A percentile compares a stretch with the other conserved stretches of the same genome.
Conservation (phyloP, 2,888 invertebrate genomes). For the Eupithecia centaureata region DNA sequence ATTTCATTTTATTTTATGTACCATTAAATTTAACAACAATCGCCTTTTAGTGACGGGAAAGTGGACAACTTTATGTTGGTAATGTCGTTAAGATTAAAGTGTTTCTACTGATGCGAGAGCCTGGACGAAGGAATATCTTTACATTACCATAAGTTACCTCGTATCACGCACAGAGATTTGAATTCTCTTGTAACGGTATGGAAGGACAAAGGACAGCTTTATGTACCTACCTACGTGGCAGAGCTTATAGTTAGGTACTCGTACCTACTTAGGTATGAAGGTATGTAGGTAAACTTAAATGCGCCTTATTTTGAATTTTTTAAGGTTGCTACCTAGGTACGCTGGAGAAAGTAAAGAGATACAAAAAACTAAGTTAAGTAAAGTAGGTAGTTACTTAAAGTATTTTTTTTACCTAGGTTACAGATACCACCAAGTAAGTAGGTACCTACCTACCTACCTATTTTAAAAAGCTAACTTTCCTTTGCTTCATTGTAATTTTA, state of each 20-base stretch:
- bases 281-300: background rate
- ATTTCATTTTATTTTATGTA: conserved; percentile 74
- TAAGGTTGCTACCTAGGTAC: too few relatives aligned
- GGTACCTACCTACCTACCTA: too few relatives aligned
- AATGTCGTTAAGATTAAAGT: conserved; percentile 72
- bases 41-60: conserved; percentile 74
- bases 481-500: too few relatives aligned
- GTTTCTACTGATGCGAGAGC: conserved; percentile 50
- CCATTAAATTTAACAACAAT: conserved; percentile 82
- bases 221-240: background rate
- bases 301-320: background rate
- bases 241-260: background rate
- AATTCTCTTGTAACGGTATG: conserved; percentile 15
- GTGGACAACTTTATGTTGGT: conserved; percentile 78
- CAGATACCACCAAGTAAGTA: too few relatives aligned
- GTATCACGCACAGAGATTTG: conserved; percentile 44
- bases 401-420: too few relatives aligned
- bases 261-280: background rate
- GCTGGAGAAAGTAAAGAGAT: too few relatives aligned
- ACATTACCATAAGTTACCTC: conserved; percentile 68
- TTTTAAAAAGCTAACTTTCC: too few relatives aligned
- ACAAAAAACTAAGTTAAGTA: too few relatives aligned
- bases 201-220: conserved; percentile 14
- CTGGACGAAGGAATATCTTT: conserved; percentile 46
- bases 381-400: too few relatives aligned